A percentile compares a stretch with the other conserved stretches of the same genome.
Conservation (phyloP, 2,113 vertebrate species). For the Gopherus evgoodei region DNA sequence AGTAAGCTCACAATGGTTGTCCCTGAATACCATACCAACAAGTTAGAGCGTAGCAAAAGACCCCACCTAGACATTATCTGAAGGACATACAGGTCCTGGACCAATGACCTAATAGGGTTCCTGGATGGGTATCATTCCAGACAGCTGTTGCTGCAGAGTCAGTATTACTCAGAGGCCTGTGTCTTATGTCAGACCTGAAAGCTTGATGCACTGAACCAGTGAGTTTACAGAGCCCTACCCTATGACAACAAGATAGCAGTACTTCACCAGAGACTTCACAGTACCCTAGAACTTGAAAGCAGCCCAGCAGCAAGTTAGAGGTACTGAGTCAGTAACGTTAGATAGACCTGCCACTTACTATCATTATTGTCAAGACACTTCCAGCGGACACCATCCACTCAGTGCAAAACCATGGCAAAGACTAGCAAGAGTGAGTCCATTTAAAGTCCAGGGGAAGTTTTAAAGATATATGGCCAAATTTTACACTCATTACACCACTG, state of each 20-base stretch:
- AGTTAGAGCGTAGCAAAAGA: not conserved
- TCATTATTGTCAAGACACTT: not conserved
- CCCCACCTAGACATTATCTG: not conserved
- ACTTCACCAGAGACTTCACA: not conserved
- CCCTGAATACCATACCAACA: rapidly evolving
- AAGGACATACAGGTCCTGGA: not conserved
- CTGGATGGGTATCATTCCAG: not conserved
- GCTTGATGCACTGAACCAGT: not conserved
- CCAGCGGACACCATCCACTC: not conserved
- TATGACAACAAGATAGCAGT: not conserved
- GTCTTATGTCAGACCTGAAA: not conserved
- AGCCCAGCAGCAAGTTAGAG: not conserved
- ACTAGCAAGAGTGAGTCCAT: not conserved
- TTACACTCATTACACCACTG: not conserved
- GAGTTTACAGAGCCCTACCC: not conserved
- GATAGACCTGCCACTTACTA: not conserved
- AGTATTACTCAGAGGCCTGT: not conserved
- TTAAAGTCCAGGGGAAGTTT: not conserved
- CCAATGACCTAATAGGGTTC: not conserved
- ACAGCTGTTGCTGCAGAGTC: not conserved
- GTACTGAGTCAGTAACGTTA: not conserved
- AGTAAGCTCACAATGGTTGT: not conserved
- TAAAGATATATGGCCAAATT: not conserved
- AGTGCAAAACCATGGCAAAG: not conserved
- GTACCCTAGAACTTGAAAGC: not conserved